These are phyloP conservation scores for Pocillopora verrucosa DNA, from an alignment of 64 coral and sea anemone species.

Conservation along the genomic window DNA sequence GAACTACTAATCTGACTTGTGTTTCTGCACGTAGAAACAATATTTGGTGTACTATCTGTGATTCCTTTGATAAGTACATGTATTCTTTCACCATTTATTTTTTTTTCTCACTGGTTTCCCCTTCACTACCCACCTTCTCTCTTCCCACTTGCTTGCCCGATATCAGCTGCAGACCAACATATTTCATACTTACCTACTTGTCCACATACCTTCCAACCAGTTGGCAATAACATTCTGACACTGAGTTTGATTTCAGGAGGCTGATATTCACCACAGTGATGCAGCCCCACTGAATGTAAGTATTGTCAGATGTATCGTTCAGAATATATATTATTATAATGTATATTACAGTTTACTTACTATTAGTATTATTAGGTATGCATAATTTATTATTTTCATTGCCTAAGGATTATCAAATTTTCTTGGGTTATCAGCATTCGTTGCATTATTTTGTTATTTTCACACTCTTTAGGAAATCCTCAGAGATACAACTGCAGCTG, in stretches of 20 bases:
- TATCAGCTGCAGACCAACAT: too few species aligned
- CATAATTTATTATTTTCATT: background rate
- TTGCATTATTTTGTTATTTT: background rate
- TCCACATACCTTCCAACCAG: too few species aligned
- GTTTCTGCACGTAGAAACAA: too few species aligned
- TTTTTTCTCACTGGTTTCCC: too few species aligned
- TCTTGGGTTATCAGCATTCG: too few species aligned
- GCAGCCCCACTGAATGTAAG: constrained; percentile 89
- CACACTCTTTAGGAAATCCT: constrained; percentile 71
- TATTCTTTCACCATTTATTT: background rate
- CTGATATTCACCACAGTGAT: constrained; percentile 92
- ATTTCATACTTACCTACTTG: too few species aligned
- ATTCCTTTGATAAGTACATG: background rate
- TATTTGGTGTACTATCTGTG: background rate
- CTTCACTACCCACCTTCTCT: too few species aligned
- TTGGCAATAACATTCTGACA: background rate
- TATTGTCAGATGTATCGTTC: background rate
- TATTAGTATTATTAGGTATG: background rate
- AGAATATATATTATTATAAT: background rate
- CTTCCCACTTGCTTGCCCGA: too few species aligned
- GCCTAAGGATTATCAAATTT: background rate
- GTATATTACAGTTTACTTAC: background rate
- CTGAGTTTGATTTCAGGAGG: constrained; percentile 63
- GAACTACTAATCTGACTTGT: too few species aligned
- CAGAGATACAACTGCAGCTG: constrained; percentile 73